Evolutionary conservation across 1,140 invertebrate species (phyloP), one percentile per base, ranked within the genome.

Genomic region (Vanessa atalanta): DNA sequence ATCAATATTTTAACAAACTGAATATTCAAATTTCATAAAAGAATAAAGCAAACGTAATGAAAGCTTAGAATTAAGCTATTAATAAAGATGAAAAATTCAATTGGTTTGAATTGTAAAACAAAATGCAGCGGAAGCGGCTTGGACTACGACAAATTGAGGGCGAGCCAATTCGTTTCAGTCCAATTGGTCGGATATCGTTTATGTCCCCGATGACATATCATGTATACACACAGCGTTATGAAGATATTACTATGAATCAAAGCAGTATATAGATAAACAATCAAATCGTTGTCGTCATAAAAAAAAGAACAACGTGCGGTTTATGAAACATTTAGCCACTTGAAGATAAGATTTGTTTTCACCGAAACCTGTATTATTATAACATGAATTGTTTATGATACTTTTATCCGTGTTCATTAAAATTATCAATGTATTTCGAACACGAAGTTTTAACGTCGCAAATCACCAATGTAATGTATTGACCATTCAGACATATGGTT

Each of bases 131-230:
- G 84, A 88, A 83, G 87, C 83, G 75, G 81, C 81, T 83, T 86
- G 85, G 76, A 83, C 78, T 79, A 80, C 83, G 80, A 80, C 79
- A 88, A 90, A 92, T 89, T 86, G 90, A 90, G 90, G 90, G 88
- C 90, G 87, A 89, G 83, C 86, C 90, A 92, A 91, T 92, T 91
- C 88, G 90, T 90, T 90, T 88, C 88, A 90, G 85, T 90, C 90
- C 90, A 90, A 92, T 90, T 92, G 88, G 84, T 82, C 81, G 87
- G 82, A 83, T 89, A 89, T 89, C 89, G 86, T 90, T 88, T 86
- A 87, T 88, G 82, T 89, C 76, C 83, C 81, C 83, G 84, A 83
- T 86, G 83, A 80, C 81, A 85, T 88, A 87, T 84, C 79, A 47
- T 63, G 20, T 63, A 37, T 60, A 20, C 11, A 57, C 13, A 51